phyloP scores from a whole-genome alignment of 2,888 invertebrate species.

The Harpagoxenus sublaevis region DNA sequence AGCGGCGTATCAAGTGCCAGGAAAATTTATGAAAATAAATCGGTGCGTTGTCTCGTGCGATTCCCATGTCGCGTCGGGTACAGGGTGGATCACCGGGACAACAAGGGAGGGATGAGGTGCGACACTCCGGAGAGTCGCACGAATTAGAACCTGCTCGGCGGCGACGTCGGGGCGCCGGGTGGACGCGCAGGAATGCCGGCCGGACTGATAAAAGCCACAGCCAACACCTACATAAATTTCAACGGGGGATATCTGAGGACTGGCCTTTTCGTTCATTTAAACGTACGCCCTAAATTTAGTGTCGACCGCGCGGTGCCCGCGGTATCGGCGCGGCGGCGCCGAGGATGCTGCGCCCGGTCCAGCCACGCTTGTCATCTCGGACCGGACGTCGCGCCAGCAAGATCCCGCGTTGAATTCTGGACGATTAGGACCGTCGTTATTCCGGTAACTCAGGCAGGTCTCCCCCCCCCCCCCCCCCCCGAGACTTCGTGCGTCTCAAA shows the following conservation, averaged over 20 bases:
- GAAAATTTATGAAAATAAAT: slow-evolving; percentile 8
- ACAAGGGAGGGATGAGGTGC: slow-evolving; percentile 19
- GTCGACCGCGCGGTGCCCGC: slow-evolving; percentile 62
- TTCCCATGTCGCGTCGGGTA: neutral
- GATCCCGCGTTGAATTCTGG: slow-evolving; percentile 14
- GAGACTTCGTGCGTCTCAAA: neutral
- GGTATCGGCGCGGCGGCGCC: slow-evolving; percentile 62
- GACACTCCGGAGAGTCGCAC: slow-evolving; percentile 76
- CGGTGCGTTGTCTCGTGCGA: neutral
- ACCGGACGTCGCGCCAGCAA: slow-evolving; percentile 1
- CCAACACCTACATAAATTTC: slow-evolving; percentile 86
- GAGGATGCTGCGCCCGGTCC: slow-evolving; percentile 34
- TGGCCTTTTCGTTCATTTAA: slow-evolving; percentile 83
- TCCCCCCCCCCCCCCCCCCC: neutral
- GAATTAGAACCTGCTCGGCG: slow-evolving; percentile 86
- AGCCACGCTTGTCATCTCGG: slow-evolving; percentile 35
- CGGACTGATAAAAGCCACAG: slow-evolving; percentile 85
- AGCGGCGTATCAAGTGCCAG: neutral
- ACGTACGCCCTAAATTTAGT: slow-evolving; percentile 84
- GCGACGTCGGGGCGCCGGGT: slow-evolving; percentile 85
- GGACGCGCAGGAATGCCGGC: slow-evolving; percentile 85
- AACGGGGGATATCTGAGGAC: slow-evolving; percentile 81
- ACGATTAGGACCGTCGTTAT: slow-evolving; percentile 14
- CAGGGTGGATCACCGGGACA: slow-evolving; percentile 22
- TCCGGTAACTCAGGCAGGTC: neutral